Percentiles rank a stretch among this genome's conserved stretches.
phyloP scores from a whole-genome alignment of 2,113 vertebrate species.

The Serinus canaria region DNA sequence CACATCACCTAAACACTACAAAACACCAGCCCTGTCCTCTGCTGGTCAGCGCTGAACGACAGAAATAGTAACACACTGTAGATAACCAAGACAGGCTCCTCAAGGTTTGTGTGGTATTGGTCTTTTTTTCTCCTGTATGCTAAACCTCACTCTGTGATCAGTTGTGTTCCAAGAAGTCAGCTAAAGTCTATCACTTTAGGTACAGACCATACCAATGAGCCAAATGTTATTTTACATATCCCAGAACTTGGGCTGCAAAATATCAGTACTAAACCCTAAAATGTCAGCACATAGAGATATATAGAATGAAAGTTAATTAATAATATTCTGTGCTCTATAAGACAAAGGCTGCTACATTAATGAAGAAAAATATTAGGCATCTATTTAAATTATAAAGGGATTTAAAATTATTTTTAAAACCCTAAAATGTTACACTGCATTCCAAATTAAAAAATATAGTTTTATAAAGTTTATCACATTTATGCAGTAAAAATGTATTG shows the following conservation, averaged over 20 bases:
- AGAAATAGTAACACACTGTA: neutral
- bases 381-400: neutral
- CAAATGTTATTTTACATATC: neutral
- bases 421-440: neutral
- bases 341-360: neutral
- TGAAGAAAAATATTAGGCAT: neutral
- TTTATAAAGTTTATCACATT: neutral
- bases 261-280: slow-evolving; percentile 11
- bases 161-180: neutral
- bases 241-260: neutral
- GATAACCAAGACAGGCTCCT: neutral
- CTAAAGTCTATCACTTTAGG: slow-evolving; percentile 18
- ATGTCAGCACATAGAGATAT: neutral
- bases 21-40: neutral
- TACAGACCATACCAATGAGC: neutral
- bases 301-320: neutral
- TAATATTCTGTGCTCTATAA: neutral
- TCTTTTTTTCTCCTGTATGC: neutral
- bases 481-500: neutral
- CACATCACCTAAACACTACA: neutral
- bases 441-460: neutral
- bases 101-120: neutral
- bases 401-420: neutral
- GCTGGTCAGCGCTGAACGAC: neutral
- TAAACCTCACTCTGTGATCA: neutral